Evolutionary conservation across 2,888 invertebrate genomes (phyloP).

Genomic region (Epicampocera succincta): DNA sequence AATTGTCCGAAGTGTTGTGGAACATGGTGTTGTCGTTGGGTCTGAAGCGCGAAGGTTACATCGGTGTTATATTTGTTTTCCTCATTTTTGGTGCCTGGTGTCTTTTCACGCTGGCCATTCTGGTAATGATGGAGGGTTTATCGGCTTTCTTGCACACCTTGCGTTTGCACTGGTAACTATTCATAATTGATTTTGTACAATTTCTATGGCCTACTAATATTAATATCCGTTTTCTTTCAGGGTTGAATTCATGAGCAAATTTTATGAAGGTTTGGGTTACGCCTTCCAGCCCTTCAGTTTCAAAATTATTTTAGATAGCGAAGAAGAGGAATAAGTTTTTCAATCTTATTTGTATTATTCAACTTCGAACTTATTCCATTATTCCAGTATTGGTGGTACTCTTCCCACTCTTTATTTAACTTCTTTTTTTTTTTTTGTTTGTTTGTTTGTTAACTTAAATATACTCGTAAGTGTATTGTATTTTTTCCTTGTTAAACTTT

Average conservation of each 20-base stretch:
- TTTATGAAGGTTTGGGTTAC: slow-evolving; percentile 92
- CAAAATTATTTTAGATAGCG: slow-evolving; percentile 86
- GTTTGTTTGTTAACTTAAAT: slow-evolving; percentile 30
- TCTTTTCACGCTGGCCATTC: slow-evolving; percentile 94
- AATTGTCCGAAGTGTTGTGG: slow-evolving; percentile 95
- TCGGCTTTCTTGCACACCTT: slow-evolving; percentile 99
- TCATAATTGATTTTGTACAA: background rate
- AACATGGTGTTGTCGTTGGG: slow-evolving; percentile 93
- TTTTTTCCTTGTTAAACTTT: slow-evolving; percentile 42
- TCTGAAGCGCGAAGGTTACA: slow-evolving; percentile 85
- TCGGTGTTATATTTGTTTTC: slow-evolving; percentile 90
- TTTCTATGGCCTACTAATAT: slow-evolving; percentile 22
- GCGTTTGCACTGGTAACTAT: slow-evolving; percentile 95
- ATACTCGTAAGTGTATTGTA: background rate
- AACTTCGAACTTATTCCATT: slow-evolving; percentile 37
- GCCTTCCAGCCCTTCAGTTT: slow-evolving; percentile 93
- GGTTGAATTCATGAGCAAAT: slow-evolving; percentile 99
- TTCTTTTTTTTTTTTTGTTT: slow-evolving; percentile 39
- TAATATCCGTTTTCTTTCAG: slow-evolving; percentile 79
- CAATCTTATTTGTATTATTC: slow-evolving; percentile 16
- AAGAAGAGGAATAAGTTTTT: slow-evolving; percentile 81
- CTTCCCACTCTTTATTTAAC: slow-evolving; percentile 72
- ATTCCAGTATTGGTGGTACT: slow-evolving; percentile 79
- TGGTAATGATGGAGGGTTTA: slow-evolving; percentile 99
- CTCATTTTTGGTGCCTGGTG: slow-evolving; percentile 96